phyloP scores from a whole-genome alignment of 2,888 invertebrate species.

The Crossocerus cetratus region DNA sequence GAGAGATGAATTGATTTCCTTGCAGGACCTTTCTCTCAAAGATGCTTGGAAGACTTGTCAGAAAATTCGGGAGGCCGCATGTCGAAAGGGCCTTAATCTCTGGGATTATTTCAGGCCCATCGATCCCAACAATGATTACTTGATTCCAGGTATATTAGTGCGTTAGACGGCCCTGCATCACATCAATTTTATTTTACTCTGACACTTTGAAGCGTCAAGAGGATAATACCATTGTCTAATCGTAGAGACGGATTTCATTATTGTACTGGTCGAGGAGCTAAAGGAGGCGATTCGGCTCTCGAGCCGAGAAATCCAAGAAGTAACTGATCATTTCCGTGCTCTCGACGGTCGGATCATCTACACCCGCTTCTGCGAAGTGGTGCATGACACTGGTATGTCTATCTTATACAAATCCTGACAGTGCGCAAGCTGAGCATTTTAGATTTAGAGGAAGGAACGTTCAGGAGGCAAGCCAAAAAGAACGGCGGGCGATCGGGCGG shows the following conservation, averaged over 20 bases:
- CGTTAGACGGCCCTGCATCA: too few relatives aligned
- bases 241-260: constrained; percentile 86
- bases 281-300: constrained; percentile 83
- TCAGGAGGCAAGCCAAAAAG: too few relatives aligned
- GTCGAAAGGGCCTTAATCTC: constrained; percentile 85
- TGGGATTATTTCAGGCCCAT: constrained; percentile 84
- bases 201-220: background rate
- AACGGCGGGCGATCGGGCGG: too few relatives aligned
- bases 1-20: too few relatives aligned
- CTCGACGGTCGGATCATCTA: constrained; percentile 88
- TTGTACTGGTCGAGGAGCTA: constrained; percentile 83
- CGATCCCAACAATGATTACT: constrained; percentile 83
- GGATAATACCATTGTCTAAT: constrained; percentile 17
- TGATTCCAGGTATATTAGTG: constrained; percentile 81
- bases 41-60: constrained; percentile 89
- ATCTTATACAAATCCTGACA: constrained; percentile 7
- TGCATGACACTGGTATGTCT: constrained; percentile 82
- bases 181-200: background rate
- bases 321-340: constrained; percentile 88
- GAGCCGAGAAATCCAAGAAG: constrained; percentile 84
- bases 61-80: constrained; percentile 87
- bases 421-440: background rate
- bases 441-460: too few relatives aligned
- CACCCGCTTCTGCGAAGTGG: constrained; percentile 86
- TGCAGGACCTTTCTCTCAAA: constrained; percentile 77